Evolutionary conservation across 2,113 vertebrate species (phyloP), one percentile per base, ranked within the genome.

Genomic region (Pseudorasbora parva): DNA sequence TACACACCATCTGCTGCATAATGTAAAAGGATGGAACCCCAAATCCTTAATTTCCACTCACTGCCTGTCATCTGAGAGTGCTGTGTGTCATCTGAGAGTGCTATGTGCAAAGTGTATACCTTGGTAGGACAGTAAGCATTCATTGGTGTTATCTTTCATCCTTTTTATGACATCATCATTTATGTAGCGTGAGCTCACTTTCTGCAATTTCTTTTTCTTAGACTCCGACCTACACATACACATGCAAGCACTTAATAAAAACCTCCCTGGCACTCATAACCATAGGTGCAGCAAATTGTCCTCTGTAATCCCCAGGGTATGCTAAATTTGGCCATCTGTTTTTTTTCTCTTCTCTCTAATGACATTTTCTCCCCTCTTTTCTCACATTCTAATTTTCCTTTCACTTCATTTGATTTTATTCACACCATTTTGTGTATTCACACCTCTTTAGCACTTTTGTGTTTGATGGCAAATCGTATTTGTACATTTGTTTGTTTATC

Each of bases 1-100:
- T 93, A 92, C 91, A 93, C 91, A 89, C 94, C 94, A 94, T 94
- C 93, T 94, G 94, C 94, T 94, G 93, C 92, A 94, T 94, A 94
- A 94, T 94, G 93, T 94, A 94, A 92, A 91, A 91, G 93, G 93
- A 93, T 93, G 92, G 92, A 94, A 93, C 93, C 93, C 92, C 93
- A 94, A 94, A 94, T 94, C 93, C 92, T 94, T 94, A 92, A 86
- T 86, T 86, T 86, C 82, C 88, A 87, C 92, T 93, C 92, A 86
- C 91, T 94, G 92, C 90, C 90, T 94, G 93, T 94, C 93, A 86
- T 91, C 88, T 89, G 86, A 89, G 89, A 84, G 84, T 84, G 71
- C 82, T 84, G 84, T 81, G 81, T 30, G 41, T 94, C 93, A 86
- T 91, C 88, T 89, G 86, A 89, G 89, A 84, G 84, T 84, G 71